Evolutionary conservation across 2,888 invertebrate species (phyloP).

Genomic region (Corbicula japonica): DNA sequence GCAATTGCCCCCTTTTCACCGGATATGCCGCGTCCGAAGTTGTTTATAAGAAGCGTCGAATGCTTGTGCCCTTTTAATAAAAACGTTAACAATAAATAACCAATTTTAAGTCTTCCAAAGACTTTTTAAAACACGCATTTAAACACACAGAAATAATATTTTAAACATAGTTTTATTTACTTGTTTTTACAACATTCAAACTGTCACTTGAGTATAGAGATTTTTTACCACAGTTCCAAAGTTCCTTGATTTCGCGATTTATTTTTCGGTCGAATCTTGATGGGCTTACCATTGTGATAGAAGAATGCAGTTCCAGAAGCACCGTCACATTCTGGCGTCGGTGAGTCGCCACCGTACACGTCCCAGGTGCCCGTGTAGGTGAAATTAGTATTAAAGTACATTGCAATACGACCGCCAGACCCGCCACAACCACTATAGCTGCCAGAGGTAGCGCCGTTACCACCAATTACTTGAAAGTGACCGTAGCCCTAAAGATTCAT

Average conservation of each 20-base stretch:
- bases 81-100: too few relatives aligned
- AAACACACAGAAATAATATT: too few relatives aligned
- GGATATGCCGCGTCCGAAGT: slow-evolving; percentile 72
- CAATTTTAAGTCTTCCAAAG: too few relatives aligned
- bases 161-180: too few relatives aligned
- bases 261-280: too few relatives aligned
- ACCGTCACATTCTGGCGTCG: slow-evolving; percentile 64
- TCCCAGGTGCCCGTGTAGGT: slow-evolving; percentile 77
- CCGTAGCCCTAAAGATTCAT: slow-evolving; percentile 74
- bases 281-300: slow-evolving; percentile 77
- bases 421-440: slow-evolving; percentile 70
- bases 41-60: slow-evolving; percentile 76
- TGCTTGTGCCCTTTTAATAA: slow-evolving; percentile 69
- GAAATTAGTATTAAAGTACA: slow-evolving; percentile 75
- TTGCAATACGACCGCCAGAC: slow-evolving; percentile 77
- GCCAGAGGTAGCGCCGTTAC: slow-evolving; percentile 61
- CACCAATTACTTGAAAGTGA: slow-evolving; percentile 74
- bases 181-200: too few relatives aligned
- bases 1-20: slow-evolving; percentile 65
- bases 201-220: too few relatives aligned
- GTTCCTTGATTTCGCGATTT: too few relatives aligned
- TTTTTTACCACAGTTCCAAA: too few relatives aligned
- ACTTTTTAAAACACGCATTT: too few relatives aligned
- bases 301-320: slow-evolving; percentile 78
- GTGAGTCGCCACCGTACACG: slow-evolving; percentile 72